Conservation (phyloP, 1,140 invertebrate genomes). For the Coenobita brevimanus region DNA sequence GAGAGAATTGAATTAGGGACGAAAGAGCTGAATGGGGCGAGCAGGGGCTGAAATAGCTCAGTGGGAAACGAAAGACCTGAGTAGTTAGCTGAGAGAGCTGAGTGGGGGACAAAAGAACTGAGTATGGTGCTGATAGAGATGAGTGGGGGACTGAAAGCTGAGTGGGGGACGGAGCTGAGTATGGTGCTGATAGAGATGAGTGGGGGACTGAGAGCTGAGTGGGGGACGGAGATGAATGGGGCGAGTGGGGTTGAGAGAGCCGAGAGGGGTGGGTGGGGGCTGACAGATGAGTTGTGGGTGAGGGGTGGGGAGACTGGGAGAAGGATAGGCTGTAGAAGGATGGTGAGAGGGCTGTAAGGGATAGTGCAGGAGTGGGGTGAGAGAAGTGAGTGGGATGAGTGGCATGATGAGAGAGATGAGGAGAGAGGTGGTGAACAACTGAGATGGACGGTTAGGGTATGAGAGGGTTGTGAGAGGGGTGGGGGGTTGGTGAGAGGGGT, state of each 20-base stretch:
- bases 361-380: background rate
- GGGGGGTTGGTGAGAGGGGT: too few relatives aligned
- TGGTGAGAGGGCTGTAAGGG: too few relatives aligned
- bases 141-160: background rate
- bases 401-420: background rate
- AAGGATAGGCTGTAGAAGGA: background rate
- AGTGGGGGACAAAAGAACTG: too few relatives aligned
- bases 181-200: background rate
- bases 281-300: background rate
- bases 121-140: too few relatives aligned
- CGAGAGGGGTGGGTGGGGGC: too few relatives aligned
- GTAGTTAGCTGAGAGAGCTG: too few relatives aligned
- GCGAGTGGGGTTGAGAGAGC: background rate
- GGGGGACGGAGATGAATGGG: background rate
- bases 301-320: background rate
- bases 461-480: slow-evolving; percentile 3
- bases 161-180: background rate
- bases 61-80: too few relatives aligned
- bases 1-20: too few relatives aligned
- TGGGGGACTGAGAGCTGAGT: background rate
- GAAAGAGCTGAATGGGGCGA: too few relatives aligned
- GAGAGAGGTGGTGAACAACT: background rate
- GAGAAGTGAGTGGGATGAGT: background rate
- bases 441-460: background rate
- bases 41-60: too few relatives aligned